These are phyloP conservation scores for Tetramorium bicarinatum DNA, from an alignment of 2,888 invertebrate genomes.

Conservation along the genomic window DNA sequence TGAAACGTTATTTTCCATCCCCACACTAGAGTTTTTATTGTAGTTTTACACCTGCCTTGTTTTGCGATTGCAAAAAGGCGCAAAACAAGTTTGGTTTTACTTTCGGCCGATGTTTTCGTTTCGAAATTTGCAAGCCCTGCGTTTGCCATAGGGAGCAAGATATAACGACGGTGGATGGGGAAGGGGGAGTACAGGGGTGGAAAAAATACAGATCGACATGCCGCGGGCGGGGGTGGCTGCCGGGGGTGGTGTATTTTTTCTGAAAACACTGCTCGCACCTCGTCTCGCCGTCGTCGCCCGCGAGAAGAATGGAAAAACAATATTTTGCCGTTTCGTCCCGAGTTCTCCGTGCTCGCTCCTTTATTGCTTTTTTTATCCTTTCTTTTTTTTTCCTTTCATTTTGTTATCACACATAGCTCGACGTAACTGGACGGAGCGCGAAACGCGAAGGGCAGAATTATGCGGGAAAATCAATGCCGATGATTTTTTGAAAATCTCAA, in stretches of 20 bases:
- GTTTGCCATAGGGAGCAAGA: slow-evolving; percentile 62
- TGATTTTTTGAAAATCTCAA: slow-evolving; percentile 6
- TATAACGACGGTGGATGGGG: slow-evolving; percentile 52
- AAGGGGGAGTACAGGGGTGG: slow-evolving; percentile 63
- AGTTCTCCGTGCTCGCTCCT: slow-evolving; percentile 65
- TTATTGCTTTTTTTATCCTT: slow-evolving; percentile 35
- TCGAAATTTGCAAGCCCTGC: slow-evolving; percentile 78
- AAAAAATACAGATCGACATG: slow-evolving; percentile 79
- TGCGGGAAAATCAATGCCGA: slow-evolving; percentile 20
- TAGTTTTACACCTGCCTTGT: slow-evolving; percentile 56
- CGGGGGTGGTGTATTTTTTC: slow-evolving; percentile 83
- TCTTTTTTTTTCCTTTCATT: slow-evolving; percentile 8
- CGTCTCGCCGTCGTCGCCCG: slow-evolving; percentile 77
- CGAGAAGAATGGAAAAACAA: slow-evolving; percentile 86
- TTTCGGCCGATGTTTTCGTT: slow-evolving; percentile 76
- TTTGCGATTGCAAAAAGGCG: slow-evolving; percentile 53
- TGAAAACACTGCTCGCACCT: slow-evolving; percentile 82
- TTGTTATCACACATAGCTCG: slow-evolving; percentile 35
- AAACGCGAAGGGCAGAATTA: background rate
- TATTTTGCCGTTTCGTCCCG: slow-evolving; percentile 83
- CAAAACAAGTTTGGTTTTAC: slow-evolving; percentile 62
- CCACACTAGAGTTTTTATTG: slow-evolving; percentile 45
- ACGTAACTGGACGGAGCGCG: slow-evolving; percentile 30
- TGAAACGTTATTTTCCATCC: slow-evolving; percentile 46
- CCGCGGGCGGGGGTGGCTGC: slow-evolving; percentile 70